These are phyloP conservation scores for Lycocerus yunnanus DNA, from an alignment of 2,888 invertebrate genomes.

Conservation along the genomic window DNA sequence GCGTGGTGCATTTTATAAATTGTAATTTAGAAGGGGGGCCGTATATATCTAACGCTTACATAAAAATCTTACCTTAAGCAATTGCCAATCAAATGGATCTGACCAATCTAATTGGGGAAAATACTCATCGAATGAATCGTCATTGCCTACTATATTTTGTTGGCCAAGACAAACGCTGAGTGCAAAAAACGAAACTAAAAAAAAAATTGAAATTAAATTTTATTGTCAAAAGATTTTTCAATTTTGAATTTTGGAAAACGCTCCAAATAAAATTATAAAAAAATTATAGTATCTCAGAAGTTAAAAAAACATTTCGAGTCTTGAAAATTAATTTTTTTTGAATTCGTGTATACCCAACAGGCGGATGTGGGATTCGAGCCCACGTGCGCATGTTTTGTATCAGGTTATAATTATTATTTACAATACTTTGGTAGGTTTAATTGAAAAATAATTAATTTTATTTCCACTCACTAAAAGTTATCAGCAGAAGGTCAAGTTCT, in stretches of 20 bases:
- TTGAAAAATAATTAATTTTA: not conserved
- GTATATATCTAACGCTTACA: too few relatives aligned
- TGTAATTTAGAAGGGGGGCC: too few relatives aligned
- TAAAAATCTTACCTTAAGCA: constrained; percentile 61
- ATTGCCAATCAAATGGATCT: constrained; percentile 70
- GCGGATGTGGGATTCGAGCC: not conserved
- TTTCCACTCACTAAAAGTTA: not conserved
- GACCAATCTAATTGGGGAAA: constrained; percentile 45
- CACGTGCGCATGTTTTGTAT: not conserved
- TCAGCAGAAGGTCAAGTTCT: not conserved
- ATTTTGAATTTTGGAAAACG: too few relatives aligned
- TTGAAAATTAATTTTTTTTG: too few relatives aligned
- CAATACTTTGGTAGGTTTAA: not conserved
- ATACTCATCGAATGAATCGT: constrained; percentile 41
- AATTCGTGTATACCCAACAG: not conserved
- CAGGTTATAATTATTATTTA: not conserved
- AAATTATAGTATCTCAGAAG: too few relatives aligned
- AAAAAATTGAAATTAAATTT: too few relatives aligned
- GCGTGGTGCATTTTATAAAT: too few relatives aligned
- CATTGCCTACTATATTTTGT: not conserved
- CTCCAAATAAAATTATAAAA: too few relatives aligned
- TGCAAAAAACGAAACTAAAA: constrained; percentile 11
- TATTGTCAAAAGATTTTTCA: too few relatives aligned
- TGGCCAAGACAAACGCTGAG: not conserved
- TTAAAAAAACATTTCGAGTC: too few relatives aligned